Evolutionary conservation across 2,888 invertebrate species (phyloP), one percentile per base, ranked within the genome.

Genomic region (Thereva nobilitata): DNA sequence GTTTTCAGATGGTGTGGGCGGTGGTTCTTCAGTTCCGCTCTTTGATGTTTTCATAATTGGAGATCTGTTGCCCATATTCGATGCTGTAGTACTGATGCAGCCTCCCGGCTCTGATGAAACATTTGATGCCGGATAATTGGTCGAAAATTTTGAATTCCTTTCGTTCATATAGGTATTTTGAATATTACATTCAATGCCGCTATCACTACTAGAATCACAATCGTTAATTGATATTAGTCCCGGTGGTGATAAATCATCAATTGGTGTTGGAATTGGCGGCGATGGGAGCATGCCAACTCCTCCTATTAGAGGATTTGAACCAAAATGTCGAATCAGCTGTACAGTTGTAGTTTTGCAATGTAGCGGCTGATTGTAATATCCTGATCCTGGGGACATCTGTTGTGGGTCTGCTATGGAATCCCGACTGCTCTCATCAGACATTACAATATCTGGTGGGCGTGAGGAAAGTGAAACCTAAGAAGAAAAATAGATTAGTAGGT

Each of bases 251-350:
- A 76, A 76, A 12, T 78, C 77, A 10, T 79, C 61, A 6, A 12
- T 8, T 47, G 47, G 77, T 23, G 66, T 66, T 35, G 65, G 67
- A 10, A 71, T 70, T 9, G 75, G 72, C 7, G 79, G 78, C 23
- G 79, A 79, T 59, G 77, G 76, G 41, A 78, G 64, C 10, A 74
- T 69, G 38, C 71, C 72, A 64, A 72, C 73, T 12, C 80, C 80
- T 64, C 79, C 77, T 12, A 80, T 79, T 76, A 80, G 72, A 0
- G 80, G 80, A 74, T 80, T 80, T 56, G 79, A 74, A 44, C 74
- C 75, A 68, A 72, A 78, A 61, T 74, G 76, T 49, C 76, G 76
- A 66, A 80, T 56, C 57, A 76, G 71, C 41, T 77, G 69, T 7
- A 71, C 71, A 4, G 76, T 47, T 42, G 64, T 44, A 4, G 53